These are phyloP conservation scores for Pimpla rufipes DNA, from an alignment of 2,888 invertebrate species.

Conservation along the genomic window DNA sequence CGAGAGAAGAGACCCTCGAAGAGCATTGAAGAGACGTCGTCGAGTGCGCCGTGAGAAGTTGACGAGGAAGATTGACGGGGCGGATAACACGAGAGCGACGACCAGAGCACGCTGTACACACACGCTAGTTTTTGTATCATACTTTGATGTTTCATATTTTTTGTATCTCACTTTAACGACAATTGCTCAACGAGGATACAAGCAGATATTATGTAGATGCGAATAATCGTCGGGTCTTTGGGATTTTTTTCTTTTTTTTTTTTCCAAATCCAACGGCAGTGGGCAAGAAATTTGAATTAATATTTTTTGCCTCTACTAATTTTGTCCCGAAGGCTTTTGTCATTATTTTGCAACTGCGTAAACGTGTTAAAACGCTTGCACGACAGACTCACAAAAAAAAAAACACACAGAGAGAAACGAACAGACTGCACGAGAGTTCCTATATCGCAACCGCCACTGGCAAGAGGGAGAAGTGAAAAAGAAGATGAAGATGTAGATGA, in stretches of 20 bases:
- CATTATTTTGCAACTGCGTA: conserved; percentile 35
- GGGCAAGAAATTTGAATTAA: neutral
- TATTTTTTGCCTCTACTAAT: no score
- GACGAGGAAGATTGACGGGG: neutral
- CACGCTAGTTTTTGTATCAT: conserved; percentile 67
- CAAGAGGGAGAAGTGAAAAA: conserved; percentile 46
- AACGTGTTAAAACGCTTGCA: conserved; percentile 17
- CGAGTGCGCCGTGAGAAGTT: neutral
- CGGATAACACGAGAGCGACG: neutral
- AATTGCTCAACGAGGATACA: conserved; percentile 28
- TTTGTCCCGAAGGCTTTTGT: neutral
- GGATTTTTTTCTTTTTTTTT: neutral
- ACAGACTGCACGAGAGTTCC: conserved; percentile 85
- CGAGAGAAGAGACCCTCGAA: neutral
- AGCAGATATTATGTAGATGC: conserved; percentile 1
- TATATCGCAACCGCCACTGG: conserved; percentile 73
- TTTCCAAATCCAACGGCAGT: no score
- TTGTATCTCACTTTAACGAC: conserved; percentile 39
- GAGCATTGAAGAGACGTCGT: neutral
- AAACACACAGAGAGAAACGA: conserved; percentile 78
- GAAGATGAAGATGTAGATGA: neutral
- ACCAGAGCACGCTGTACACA: conserved; percentile 68
- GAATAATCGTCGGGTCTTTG: neutral
- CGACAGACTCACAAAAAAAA: conserved; percentile 16
- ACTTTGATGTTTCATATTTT: conserved; percentile 72